A percentile compares a stretch with the other conserved stretches of the same genome.
These are phyloP conservation scores for Papilio polyxenes DNA, from an alignment of 1,140 invertebrate genomes.

Conservation along the genomic window DNA sequence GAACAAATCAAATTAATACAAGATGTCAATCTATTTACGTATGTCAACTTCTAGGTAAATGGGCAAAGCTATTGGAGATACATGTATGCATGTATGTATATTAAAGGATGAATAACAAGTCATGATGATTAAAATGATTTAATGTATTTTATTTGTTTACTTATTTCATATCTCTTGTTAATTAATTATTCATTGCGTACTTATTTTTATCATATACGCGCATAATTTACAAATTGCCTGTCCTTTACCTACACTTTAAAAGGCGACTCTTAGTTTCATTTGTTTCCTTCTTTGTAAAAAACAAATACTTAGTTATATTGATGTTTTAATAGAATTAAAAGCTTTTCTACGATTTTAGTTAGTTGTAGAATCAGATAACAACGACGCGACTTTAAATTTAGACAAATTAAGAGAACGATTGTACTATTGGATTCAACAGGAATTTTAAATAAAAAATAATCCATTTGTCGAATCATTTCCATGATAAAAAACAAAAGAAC, in stretches of 20 bases:
- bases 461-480: too few relatives aligned
- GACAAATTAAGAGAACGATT: not conserved
- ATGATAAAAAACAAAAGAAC: not conserved
- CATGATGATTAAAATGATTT: not conserved
- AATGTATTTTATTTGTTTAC: slow-evolving; percentile 16
- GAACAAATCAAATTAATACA: slow-evolving; percentile 45
- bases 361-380: not conserved
- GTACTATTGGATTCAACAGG: too few relatives aligned
- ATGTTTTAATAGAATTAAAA: not conserved
- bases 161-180: not conserved
- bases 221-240: not conserved
- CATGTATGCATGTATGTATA: not conserved
- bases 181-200: not conserved
- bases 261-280: not conserved
- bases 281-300: not conserved
- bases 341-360: not conserved
- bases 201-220: not conserved
- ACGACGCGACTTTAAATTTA: not conserved
- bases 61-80: not conserved
- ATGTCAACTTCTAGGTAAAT: not conserved
- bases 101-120: slow-evolving; percentile 12
- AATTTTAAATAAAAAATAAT: too few relatives aligned
- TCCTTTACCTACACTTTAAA: too few relatives aligned
- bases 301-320: not conserved
- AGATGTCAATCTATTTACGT: not conserved